Percentiles rank a stretch among this genome's conserved stretches.
phyloP scores from a whole-genome alignment of 2,113 vertebrate species.

The Prunella fulvescens region DNA sequence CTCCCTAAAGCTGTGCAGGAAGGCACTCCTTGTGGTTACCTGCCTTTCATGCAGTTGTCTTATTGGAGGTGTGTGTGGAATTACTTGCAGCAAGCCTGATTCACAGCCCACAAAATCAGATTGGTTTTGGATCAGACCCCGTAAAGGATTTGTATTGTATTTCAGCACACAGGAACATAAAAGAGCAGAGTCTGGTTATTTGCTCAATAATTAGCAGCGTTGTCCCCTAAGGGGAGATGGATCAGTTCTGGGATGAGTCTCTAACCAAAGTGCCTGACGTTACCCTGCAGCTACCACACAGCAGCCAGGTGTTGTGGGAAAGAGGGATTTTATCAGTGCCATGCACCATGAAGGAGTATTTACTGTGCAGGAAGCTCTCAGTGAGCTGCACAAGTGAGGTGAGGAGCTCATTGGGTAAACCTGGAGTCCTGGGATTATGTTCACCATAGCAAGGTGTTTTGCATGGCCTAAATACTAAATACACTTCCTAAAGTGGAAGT shows the following conservation, averaged over 20 bases:
- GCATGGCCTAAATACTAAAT: background rate
- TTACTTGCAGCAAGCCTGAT: background rate
- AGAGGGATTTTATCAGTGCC: conserved; percentile 42
- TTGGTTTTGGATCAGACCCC: background rate
- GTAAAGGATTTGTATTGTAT: background rate
- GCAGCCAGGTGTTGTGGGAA: conserved; percentile 19
- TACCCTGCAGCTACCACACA: background rate
- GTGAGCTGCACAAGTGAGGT: background rate
- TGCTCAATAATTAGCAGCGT: conserved; percentile 29
- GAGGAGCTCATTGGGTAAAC: background rate
- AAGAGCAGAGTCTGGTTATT: conserved; percentile 33
- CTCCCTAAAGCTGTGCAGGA: background rate
- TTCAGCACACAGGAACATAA: background rate
- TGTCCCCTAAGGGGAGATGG: background rate
- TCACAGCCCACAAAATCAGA: background rate
- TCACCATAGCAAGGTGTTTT: background rate
- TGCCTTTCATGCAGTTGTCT: background rate
- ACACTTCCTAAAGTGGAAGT: background rate
- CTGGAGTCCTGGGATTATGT: background rate
- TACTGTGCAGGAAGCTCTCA: conserved; percentile 46
- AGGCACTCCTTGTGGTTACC: background rate
- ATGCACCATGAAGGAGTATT: conserved; percentile 40
- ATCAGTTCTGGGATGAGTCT: background rate
- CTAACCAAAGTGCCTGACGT: background rate
- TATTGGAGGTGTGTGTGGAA: background rate